These are phyloP conservation scores for Amblyjoppa fuscipennis DNA, from an alignment of 2,888 invertebrate species.

Conservation along the genomic window DNA sequence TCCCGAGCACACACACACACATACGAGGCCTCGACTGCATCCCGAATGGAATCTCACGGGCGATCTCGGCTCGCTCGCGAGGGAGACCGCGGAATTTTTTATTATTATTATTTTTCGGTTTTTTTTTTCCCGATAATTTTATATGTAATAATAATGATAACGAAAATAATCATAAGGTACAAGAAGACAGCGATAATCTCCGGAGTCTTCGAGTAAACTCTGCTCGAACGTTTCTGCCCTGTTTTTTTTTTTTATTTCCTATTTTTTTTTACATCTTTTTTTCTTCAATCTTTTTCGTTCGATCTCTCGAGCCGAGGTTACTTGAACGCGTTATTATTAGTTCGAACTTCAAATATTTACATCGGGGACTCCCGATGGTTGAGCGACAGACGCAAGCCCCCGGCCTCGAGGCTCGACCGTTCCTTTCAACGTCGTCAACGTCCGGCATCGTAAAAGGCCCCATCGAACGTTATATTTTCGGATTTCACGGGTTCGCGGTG, in stretches of 20 bases:
- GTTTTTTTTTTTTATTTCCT: neutral
- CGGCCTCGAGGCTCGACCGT: neutral
- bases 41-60: slow-evolving; percentile 67
- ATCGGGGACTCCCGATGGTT: slow-evolving; percentile 38
- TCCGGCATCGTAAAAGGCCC: neutral
- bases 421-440: slow-evolving; percentile 22
- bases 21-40: slow-evolving; percentile 55
- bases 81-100: slow-evolving; percentile 43
- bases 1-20: slow-evolving; percentile 34
- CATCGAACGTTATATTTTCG: slow-evolving; percentile 61
- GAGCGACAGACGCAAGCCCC: slow-evolving; percentile 45
- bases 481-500: slow-evolving; percentile 49
- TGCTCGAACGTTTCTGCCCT: slow-evolving; percentile 10
- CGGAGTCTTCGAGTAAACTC: slow-evolving; percentile 40
- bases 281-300: slow-evolving; percentile 3
- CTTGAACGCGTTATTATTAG: slow-evolving; percentile 77
- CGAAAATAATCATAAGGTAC: slow-evolving; percentile 39
- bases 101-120: neutral
- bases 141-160: slow-evolving; percentile 37
- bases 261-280: neutral
- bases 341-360: slow-evolving; percentile 82
- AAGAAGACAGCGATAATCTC: slow-evolving; percentile 43
- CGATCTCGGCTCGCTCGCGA: slow-evolving; percentile 62
- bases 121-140: slow-evolving; percentile 30
- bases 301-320: neutral